These are phyloP conservation scores for Eledone cirrhosa DNA, from an alignment of 2,888 invertebrate species.

Conservation along the genomic window DNA sequence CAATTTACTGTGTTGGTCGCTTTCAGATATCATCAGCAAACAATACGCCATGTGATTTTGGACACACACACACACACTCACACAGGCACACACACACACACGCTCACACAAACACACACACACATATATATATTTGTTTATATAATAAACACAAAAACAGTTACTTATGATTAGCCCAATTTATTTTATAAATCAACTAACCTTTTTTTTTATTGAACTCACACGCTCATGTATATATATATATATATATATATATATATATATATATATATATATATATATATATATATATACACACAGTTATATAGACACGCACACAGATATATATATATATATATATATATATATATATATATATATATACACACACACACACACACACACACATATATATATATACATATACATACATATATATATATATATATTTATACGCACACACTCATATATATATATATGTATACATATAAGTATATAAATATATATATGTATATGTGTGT, in stretches of 20 bases:
- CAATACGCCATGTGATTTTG: too few relatives aligned
- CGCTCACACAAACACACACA: too few relatives aligned
- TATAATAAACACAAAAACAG: too few relatives aligned
- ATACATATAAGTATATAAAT: neutral
- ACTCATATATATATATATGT: neutral
- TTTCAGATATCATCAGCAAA: too few relatives aligned
- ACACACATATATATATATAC: neutral
- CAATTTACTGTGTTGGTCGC: too few relatives aligned
- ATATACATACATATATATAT: slow-evolving; percentile 5
- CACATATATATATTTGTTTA: too few relatives aligned
- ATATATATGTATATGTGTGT: neutral
- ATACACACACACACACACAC: neutral
- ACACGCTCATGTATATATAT: neutral
- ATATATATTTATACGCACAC: neutral
- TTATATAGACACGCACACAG: neutral
- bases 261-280: neutral
- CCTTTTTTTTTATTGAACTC: neutral
- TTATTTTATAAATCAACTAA: neutral
- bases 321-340: neutral
- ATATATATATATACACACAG: too few relatives aligned
- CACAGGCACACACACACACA: too few relatives aligned
- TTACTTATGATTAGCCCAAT: too few relatives aligned
- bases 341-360: neutral
- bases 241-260: neutral
- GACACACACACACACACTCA: too few relatives aligned